These are phyloP conservation scores for Neoitamus cyanurus DNA, from an alignment of 2,888 invertebrate species.

Conservation along the genomic window DNA sequence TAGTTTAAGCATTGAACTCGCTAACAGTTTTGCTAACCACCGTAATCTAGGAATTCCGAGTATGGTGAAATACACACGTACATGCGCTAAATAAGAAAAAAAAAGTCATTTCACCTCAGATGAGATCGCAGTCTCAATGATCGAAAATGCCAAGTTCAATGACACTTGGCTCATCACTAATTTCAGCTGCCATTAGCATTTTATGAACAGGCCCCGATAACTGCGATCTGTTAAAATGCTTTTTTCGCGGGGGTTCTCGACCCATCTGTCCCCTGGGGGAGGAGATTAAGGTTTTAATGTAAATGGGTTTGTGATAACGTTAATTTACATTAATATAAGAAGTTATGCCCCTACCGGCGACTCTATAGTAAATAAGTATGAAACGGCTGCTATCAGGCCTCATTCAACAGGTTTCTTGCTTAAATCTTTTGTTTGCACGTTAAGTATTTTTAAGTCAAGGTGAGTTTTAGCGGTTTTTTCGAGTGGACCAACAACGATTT, in stretches of 20 bases:
- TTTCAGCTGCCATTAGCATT: not conserved
- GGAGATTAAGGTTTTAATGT: not conserved
- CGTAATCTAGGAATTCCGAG: not conserved
- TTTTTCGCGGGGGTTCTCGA: not conserved
- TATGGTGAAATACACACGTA: not conserved
- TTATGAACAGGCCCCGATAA: not conserved
- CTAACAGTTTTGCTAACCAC: not conserved
- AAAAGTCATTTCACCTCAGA: not conserved
- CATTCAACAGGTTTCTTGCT: not conserved
- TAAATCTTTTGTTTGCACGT: conserved; percentile 9
- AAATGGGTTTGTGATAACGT: not conserved
- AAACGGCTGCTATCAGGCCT: not conserved
- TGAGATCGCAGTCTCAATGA: not conserved
- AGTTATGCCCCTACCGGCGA: not conserved
- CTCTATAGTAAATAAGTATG: not conserved
- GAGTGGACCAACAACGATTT: not conserved
- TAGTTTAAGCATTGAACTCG: not conserved
- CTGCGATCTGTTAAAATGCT: not conserved
- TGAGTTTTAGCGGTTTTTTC: not conserved
- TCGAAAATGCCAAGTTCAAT: not conserved
- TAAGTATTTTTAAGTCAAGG: not conserved
- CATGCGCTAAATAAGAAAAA: not conserved
- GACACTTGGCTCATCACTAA: not conserved
- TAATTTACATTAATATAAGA: not conserved
- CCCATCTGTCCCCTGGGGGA: not conserved